A percentile compares a stretch with the other conserved stretches of the same genome.
Evolutionary conservation across 2,888 invertebrate genomes (phyloP).

Genomic region (Sphaerophoria rueppellii): DNA sequence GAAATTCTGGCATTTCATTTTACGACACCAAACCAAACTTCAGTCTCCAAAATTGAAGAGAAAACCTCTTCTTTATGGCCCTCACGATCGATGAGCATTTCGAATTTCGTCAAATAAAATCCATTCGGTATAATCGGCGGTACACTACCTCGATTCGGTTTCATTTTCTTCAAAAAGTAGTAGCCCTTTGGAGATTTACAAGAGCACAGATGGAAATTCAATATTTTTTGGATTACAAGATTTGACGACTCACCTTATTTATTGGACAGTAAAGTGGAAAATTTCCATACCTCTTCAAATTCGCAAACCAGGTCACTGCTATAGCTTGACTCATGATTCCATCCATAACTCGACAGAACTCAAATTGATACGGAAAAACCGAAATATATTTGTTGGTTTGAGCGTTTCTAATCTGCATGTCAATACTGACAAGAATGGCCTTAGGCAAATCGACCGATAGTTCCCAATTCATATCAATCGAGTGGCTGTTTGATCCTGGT

Average conservation of each 20-base stretch:
- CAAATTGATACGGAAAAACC: background rate
- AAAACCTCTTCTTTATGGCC: background rate
- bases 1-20: too few species aligned
- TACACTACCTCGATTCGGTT: background rate
- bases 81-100: background rate
- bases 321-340: constrained; percentile 37
- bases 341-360: constrained; percentile 14
- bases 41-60: background rate
- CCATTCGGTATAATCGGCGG: background rate
- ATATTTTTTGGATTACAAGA: too few species aligned
- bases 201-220: too few species aligned
- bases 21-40: background rate
- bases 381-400: background rate
- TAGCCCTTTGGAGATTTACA: constrained; percentile 21
- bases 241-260: constrained; percentile 51
- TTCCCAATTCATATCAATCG: background rate
- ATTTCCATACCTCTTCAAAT: constrained; percentile 75
- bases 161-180: constrained; percentile 44
- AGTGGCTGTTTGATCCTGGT: background rate
- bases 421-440: background rate
- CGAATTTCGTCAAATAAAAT: background rate
- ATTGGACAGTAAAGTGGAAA: constrained; percentile 75
- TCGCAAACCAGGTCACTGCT: constrained; percentile 72
- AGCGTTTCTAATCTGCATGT: background rate
- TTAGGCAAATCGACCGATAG: background rate